Evolutionary conservation across 2,113 vertebrate species (phyloP).

Genomic region (Hepsetus odoe): DNA sequence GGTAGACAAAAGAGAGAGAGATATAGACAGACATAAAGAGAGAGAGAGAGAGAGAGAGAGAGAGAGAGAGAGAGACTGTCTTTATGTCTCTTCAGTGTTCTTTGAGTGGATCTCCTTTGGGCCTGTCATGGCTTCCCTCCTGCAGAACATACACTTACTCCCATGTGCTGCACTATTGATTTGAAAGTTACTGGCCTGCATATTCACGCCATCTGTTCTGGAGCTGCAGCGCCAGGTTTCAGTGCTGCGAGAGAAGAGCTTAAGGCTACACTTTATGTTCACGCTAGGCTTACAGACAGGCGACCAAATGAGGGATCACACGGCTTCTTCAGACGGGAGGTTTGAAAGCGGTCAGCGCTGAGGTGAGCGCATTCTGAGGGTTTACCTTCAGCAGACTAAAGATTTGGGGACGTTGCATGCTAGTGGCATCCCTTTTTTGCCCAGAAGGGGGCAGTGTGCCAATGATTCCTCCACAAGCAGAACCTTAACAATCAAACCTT

Average conservation of each 20-base stretch:
- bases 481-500: too few relatives aligned
- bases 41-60: conserved; percentile 4
- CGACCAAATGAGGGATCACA: conserved; percentile 21
- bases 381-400: too few relatives aligned
- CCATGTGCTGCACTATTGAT: conserved; percentile 85
- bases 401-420: too few relatives aligned
- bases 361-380: too few relatives aligned
- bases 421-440: too few relatives aligned
- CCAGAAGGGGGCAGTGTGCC: too few relatives aligned
- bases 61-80: conserved; percentile 17
- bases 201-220: conserved; percentile 86
- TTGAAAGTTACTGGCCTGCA: conserved; percentile 87
- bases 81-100: conserved; percentile 78
- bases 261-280: conserved; percentile 42
- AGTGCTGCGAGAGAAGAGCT: conserved; percentile 48
- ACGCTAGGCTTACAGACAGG: conserved; percentile 27
- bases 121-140: conserved; percentile 83
- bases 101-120: conserved; percentile 79
- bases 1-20: conserved; percentile 7
- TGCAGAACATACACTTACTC: conserved; percentile 85
- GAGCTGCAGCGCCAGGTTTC: conserved; percentile 74
- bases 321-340: too few relatives aligned
- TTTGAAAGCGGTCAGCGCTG: too few relatives aligned
- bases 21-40: not conserved
- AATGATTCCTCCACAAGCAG: too few relatives aligned